phyloP scores from a whole-genome alignment of 2,797 vertebrate genomes.

The Scleropages formosus region DNA sequence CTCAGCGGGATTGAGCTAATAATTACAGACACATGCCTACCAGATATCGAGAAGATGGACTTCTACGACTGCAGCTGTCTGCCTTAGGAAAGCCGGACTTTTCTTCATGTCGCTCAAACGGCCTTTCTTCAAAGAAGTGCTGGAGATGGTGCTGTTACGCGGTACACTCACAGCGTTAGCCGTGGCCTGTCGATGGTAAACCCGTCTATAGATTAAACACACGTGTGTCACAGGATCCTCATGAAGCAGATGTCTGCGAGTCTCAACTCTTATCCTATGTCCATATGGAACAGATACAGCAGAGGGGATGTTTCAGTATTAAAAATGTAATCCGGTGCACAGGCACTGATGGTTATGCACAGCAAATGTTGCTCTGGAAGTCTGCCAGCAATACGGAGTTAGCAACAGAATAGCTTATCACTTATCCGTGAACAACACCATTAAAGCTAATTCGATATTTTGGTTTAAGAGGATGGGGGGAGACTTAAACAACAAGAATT shows the following conservation, averaged over 20 bases:
- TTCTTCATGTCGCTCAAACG: not conserved
- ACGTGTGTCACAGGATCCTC: too few species aligned
- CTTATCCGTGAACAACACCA: not conserved
- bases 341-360: not conserved
- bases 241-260: not conserved
- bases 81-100: not conserved
- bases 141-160: not conserved
- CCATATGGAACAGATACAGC: not conserved
- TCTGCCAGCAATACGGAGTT: not conserved
- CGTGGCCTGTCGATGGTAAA: too few species aligned
- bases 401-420: slow-evolving; percentile 4
- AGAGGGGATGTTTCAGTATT: not conserved
- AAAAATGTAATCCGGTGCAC: not conserved
- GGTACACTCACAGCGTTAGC: too few species aligned
- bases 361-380: not conserved
- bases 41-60: not conserved
- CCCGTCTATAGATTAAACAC: too few species aligned
- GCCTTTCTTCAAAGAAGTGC: not conserved
- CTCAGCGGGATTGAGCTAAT: slow-evolving; percentile 8
- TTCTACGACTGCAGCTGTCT: not conserved
- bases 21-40: not conserved
- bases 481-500: not conserved
- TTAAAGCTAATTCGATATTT: slow-evolving; percentile 3
- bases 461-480: not conserved
- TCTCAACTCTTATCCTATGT: not conserved